Conservation (phyloP, 1,140 invertebrate genomes). For the Drosophila mayri region DNA sequence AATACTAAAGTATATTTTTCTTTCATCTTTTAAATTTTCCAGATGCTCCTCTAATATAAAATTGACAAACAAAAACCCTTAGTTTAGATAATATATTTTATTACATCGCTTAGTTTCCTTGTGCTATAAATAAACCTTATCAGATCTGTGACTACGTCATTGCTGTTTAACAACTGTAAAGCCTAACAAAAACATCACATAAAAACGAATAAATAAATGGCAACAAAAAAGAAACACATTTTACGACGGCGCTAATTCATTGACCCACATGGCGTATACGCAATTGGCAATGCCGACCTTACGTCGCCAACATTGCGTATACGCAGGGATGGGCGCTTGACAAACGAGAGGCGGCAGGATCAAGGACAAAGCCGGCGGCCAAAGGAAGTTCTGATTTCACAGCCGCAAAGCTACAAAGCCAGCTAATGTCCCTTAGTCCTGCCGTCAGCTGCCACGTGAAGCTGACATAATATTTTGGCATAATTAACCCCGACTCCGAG, state of each 20-base stretch:
- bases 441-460: constrained; percentile 38
- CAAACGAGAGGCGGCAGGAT: constrained; percentile 29
- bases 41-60: not conserved
- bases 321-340: constrained; percentile 12
- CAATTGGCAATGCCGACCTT: constrained; percentile 36
- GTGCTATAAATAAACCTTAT: constrained; percentile 37
- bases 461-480: constrained; percentile 64
- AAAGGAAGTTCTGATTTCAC: constrained; percentile 49
- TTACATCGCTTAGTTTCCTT: constrained; percentile 17
- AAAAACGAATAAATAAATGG: constrained; percentile 31
- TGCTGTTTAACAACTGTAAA: constrained; percentile 36
- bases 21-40: not conserved
- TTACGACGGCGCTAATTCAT: constrained; percentile 36
- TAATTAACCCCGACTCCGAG: constrained; percentile 53
- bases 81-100: constrained; percentile 2
- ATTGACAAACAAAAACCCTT: not conserved
- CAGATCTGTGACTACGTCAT: constrained; percentile 34
- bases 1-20: not conserved
- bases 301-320: constrained; percentile 43
- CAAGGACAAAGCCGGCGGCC: constrained; percentile 42
- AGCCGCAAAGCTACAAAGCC: constrained; percentile 28
- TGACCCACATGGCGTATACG: constrained; percentile 62
- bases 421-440: constrained; percentile 29
- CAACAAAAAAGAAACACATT: constrained; percentile 17
- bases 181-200: constrained; percentile 37